Conservation (phyloP, 1,140 invertebrate genomes). For the Drosophila auraria region DNA sequence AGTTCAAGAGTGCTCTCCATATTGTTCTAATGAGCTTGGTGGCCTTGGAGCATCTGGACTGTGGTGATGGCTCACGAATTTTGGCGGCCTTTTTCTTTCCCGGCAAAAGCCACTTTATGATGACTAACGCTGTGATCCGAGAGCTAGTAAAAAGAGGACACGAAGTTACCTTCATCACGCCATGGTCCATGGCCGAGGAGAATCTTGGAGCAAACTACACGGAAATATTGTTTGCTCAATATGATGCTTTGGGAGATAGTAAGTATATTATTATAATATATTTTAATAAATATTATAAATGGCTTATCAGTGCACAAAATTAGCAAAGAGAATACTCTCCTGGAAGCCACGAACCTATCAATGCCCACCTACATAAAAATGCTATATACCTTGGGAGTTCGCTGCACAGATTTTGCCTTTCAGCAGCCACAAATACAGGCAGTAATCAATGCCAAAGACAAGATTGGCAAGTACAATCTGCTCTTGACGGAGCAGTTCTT, state of each 20-base stretch:
- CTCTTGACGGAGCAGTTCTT: constrained; percentile 83
- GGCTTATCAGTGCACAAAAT: constrained; percentile 4
- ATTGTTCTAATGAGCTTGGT: constrained; percentile 31
- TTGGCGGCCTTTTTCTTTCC: constrained; percentile 71
- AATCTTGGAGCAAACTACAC: constrained; percentile 68
- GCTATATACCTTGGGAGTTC: constrained; percentile 38
- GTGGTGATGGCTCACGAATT: constrained; percentile 40
- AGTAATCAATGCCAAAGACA: constrained; percentile 73
- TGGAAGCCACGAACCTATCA: constrained; percentile 45
- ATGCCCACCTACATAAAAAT: constrained; percentile 22
- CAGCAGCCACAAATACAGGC: constrained; percentile 75
- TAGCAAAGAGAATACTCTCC: constrained; percentile 1
- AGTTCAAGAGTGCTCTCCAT: constrained; percentile 55
- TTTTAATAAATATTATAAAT: constrained; percentile 3
- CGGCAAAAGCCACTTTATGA: constrained; percentile 76
- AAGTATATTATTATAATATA: constrained; percentile 6
- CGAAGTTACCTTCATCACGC: constrained; percentile 70
- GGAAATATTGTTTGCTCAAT: constrained; percentile 59
- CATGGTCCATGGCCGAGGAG: constrained; percentile 55
- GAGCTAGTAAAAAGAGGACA: constrained; percentile 67
- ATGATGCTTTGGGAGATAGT: constrained; percentile 56
- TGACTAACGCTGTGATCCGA: constrained; percentile 59
- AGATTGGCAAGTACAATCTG: constrained; percentile 83
- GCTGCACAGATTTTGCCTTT: constrained; percentile 73
- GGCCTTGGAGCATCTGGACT: constrained; percentile 35